Percentiles rank a stretch among this genome's conserved stretches.
phyloP scores from a whole-genome alignment of 2,888 invertebrate species.

The Pteria penguin region DNA sequence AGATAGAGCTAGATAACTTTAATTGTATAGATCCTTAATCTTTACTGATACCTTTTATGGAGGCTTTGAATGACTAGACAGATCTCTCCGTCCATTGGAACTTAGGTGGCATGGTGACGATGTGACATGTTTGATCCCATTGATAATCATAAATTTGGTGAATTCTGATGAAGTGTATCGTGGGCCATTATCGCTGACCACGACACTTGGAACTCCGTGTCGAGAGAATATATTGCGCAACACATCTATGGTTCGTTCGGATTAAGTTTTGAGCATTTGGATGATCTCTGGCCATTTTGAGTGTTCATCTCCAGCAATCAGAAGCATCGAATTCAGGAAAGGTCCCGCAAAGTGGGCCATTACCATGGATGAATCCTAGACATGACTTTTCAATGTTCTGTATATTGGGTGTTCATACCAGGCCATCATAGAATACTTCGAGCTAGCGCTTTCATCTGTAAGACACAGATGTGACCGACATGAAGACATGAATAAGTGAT shows the following conservation, averaged over 20 bases:
- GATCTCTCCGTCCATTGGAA: no score
- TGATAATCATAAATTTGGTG: no score
- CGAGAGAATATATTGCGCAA: conserved; percentile 44
- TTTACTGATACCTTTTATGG: no score
- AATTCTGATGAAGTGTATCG: conserved; percentile 47
- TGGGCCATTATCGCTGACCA: conserved; percentile 47
- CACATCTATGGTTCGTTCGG: conserved; percentile 41
- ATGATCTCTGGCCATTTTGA: conserved; percentile 80
- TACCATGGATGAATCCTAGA: conserved; percentile 59
- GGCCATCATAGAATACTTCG: conserved; percentile 68
- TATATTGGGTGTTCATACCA: conserved; percentile 42
- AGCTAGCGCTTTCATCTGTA: conserved; percentile 65
- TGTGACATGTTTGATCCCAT: no score
- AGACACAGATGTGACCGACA: conserved; percentile 54
- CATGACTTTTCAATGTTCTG: conserved; percentile 58
- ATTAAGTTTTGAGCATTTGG: conserved; percentile 26
- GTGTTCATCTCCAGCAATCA: conserved; percentile 78
- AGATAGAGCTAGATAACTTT: no score
- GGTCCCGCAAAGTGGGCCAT: conserved; percentile 65
- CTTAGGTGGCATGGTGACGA: no score
- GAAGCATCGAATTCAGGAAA: conserved; percentile 64
- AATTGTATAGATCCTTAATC: no score
- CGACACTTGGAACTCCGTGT: no score
- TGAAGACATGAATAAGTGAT: conserved; percentile 56
- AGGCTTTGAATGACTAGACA: no score